These are phyloP conservation scores for Onychomys torridus DNA, from an alignment of 2,797 vertebrate species.

Conservation along the genomic window DNA sequence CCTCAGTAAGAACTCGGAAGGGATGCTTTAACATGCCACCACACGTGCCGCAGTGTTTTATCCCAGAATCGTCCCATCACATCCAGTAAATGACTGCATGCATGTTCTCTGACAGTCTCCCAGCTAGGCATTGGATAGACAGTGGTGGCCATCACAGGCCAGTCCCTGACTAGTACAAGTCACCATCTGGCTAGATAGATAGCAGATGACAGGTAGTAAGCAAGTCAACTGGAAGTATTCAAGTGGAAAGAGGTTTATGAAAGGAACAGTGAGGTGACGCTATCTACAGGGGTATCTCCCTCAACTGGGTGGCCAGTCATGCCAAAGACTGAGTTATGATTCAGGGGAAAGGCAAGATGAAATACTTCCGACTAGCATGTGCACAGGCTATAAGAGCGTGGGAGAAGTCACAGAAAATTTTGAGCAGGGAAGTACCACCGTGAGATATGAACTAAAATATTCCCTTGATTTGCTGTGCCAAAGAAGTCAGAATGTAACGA, in stretches of 20 bases:
- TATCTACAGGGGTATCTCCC: neutral
- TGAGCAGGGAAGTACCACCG: neutral
- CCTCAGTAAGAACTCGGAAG: conserved; percentile 69
- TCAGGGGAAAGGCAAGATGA: neutral
- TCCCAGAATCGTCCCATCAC: conserved; percentile 26
- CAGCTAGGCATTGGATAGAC: neutral
- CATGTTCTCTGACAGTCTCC: neutral
- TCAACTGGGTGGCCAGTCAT: neutral
- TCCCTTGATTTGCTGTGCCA: conserved; percentile 7
- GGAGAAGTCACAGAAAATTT: neutral
- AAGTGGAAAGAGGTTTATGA: conserved; percentile 44
- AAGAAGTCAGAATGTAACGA: conserved; percentile 40
- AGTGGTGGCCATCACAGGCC: neutral
- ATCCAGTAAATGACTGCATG: neutral
- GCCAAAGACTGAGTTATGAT: neutral
- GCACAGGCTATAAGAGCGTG: neutral
- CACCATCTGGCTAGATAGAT: neutral
- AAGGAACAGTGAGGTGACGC: neutral
- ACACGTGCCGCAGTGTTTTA: neutral
- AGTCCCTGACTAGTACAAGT: neutral
- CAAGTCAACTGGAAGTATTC: neutral
- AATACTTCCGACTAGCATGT: neutral
- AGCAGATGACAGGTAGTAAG: conserved; percentile 1
- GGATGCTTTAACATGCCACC: neutral
- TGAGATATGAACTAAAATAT: conserved; percentile 31